phyloP scores from a whole-genome alignment of 2,113 vertebrate genomes.

The Bos javanicus region DNA sequence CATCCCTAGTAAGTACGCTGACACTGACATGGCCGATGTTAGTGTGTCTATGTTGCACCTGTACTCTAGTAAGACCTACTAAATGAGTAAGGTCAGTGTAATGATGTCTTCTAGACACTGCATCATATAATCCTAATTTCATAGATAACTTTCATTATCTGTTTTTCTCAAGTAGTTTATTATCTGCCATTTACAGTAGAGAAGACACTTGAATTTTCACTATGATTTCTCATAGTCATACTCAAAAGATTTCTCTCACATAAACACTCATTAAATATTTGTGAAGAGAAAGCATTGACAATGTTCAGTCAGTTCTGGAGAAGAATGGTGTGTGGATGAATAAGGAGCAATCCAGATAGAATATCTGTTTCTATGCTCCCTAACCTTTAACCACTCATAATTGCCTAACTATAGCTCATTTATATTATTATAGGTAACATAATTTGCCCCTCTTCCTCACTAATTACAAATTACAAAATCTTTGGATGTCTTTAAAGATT shows the following conservation, averaged over 20 bases:
- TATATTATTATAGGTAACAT: neutral
- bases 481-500: neutral
- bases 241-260: neutral
- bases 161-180: conserved; percentile 20
- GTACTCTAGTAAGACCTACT: neutral
- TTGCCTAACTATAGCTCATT: neutral
- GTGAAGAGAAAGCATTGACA: neutral
- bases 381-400: neutral
- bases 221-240: neutral
- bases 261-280: neutral
- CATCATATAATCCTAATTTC: neutral
- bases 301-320: neutral
- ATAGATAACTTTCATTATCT: neutral
- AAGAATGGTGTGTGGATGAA: neutral
- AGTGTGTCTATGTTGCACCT: neutral
- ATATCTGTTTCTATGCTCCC: neutral
- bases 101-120: neutral
- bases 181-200: neutral
- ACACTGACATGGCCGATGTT: neutral
- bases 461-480: neutral
- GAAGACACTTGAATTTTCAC: neutral
- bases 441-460: neutral
- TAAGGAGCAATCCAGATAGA: neutral
- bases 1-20: neutral
- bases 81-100: neutral